Percentiles rank a stretch among this genome's conserved stretches.
Conservation (phyloP, 2,797 vertebrate genomes). For the Ctenochaetus hawaiiensis region DNA sequence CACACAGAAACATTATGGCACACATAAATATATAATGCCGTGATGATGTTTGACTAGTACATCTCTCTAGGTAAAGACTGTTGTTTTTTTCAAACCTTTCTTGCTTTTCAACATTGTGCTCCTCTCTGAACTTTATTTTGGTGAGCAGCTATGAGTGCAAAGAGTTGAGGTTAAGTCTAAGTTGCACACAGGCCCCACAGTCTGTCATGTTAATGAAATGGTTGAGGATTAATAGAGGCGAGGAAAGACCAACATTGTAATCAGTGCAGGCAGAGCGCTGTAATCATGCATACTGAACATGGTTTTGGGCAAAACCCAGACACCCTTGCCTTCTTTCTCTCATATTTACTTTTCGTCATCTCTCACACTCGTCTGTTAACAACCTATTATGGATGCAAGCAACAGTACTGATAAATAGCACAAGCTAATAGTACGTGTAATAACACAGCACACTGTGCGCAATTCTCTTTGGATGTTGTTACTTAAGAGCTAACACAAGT, state of each 20-base stretch:
- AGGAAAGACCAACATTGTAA: conserved; percentile 80
- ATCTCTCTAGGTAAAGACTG: conserved; percentile 60
- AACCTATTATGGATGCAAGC: conserved; percentile 60
- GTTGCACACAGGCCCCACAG: conserved; percentile 69
- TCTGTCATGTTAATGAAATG: conserved; percentile 81
- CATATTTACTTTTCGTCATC: conserved; percentile 69
- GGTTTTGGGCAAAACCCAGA: conserved; percentile 75
- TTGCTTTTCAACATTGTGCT: conserved; percentile 23
- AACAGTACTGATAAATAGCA: conserved; percentile 46
- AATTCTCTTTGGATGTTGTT: conserved; percentile 59
- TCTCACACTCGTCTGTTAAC: conserved; percentile 55
- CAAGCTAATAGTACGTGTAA: conserved; percentile 54
- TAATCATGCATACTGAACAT: conserved; percentile 77
- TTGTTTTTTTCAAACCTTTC: conserved; percentile 45
- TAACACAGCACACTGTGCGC: conserved; percentile 42
- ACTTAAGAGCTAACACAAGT: conserved; percentile 49
- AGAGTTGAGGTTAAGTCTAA: conserved; percentile 67
- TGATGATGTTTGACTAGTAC: conserved; percentile 60
- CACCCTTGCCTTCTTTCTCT: conserved; percentile 63
- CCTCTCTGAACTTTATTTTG: conserved; percentile 61
- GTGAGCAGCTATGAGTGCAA: conserved; percentile 58
- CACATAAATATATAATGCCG: conserved; percentile 67
- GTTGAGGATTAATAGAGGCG: conserved; percentile 77
- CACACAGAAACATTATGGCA: conserved; percentile 50
- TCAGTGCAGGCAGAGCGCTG: conserved; percentile 67